Evolutionary conservation across 2,888 invertebrate genomes (phyloP).

Genomic region (Drosophila setosimentum): DNA sequence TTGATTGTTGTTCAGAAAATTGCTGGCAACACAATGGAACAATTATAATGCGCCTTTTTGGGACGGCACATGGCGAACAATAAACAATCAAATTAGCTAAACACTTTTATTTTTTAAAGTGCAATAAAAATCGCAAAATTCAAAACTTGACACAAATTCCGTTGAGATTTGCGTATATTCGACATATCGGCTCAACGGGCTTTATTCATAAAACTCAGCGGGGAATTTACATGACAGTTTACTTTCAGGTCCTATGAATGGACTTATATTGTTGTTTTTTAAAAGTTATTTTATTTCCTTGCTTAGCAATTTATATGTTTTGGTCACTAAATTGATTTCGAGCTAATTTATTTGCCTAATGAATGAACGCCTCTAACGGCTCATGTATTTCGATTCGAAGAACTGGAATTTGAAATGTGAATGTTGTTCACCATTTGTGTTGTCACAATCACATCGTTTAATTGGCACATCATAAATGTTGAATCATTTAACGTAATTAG

Average conservation of each 20-base stretch:
- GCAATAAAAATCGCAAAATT: slow-evolving; percentile 56
- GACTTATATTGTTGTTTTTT: slow-evolving; percentile 14
- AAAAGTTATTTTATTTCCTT: neutral
- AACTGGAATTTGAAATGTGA: slow-evolving; percentile 7
- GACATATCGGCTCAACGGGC: neutral
- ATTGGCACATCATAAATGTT: slow-evolving; percentile 69
- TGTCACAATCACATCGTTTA: slow-evolving; percentile 51
- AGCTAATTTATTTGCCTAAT: slow-evolving; percentile 13
- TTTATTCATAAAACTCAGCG: neutral
- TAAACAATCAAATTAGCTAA: slow-evolving; percentile 63
- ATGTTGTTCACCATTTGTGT: slow-evolving; percentile 12
- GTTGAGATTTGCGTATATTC: slow-evolving; percentile 2
- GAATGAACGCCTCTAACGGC: slow-evolving; percentile 41
- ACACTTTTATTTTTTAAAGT: slow-evolving; percentile 42
- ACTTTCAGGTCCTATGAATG: slow-evolving; percentile 26
- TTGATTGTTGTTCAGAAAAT: slow-evolving; percentile 16
- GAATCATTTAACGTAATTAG: slow-evolving; percentile 61
- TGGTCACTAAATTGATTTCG: slow-evolving; percentile 27
- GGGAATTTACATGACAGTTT: neutral
- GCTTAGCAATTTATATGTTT: slow-evolving; percentile 17
- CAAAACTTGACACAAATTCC: slow-evolving; percentile 24
- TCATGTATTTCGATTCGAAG: slow-evolving; percentile 26
- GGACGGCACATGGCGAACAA: slow-evolving; percentile 33
- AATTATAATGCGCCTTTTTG: slow-evolving; percentile 13
- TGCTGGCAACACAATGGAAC: slow-evolving; percentile 21